A percentile compares a stretch with the other conserved stretches of the same genome.
These are phyloP conservation scores for Meiosimyza decipiens DNA, from an alignment of 2,888 invertebrate species.

Conservation along the genomic window DNA sequence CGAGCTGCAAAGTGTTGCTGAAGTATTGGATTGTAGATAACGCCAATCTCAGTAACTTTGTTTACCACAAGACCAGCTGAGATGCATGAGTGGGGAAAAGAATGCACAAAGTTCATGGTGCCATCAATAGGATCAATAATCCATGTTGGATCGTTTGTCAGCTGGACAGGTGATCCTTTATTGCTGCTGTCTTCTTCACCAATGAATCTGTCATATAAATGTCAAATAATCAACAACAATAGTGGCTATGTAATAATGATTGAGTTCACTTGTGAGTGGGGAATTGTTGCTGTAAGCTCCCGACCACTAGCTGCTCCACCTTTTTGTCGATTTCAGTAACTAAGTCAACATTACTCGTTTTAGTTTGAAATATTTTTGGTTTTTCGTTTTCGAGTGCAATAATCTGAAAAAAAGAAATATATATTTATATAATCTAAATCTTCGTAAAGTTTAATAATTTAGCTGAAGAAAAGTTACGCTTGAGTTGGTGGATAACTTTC, in stretches of 20 bases:
- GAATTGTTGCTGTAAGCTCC: slow-evolving; percentile 76
- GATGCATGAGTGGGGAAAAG: slow-evolving; percentile 89
- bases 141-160: slow-evolving; percentile 71
- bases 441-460: too few species aligned
- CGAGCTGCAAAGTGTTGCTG: slow-evolving; percentile 89
- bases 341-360: slow-evolving; percentile 88
- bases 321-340: slow-evolving; percentile 96
- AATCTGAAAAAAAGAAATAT: slow-evolving; percentile 67
- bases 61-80: slow-evolving; percentile 86
- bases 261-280: slow-evolving; percentile 78
- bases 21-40: slow-evolving; percentile 91
- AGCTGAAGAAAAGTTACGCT: too few species aligned
- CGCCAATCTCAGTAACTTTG: slow-evolving; percentile 79
- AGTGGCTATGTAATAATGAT: neutral
- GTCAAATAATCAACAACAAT: too few species aligned
- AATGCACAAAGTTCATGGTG: slow-evolving; percentile 86
- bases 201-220: neutral
- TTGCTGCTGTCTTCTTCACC: slow-evolving; percentile 53
- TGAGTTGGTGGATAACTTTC: too few species aligned
- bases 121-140: slow-evolving; percentile 53
- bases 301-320: slow-evolving; percentile 88
- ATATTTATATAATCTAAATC: too few species aligned
- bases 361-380: slow-evolving; percentile 75
- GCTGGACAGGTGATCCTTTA: slow-evolving; percentile 72
- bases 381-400: slow-evolving; percentile 72